phyloP scores from a whole-genome alignment of 1,140 invertebrate genomes.

The Bombus pyrosoma region DNA sequence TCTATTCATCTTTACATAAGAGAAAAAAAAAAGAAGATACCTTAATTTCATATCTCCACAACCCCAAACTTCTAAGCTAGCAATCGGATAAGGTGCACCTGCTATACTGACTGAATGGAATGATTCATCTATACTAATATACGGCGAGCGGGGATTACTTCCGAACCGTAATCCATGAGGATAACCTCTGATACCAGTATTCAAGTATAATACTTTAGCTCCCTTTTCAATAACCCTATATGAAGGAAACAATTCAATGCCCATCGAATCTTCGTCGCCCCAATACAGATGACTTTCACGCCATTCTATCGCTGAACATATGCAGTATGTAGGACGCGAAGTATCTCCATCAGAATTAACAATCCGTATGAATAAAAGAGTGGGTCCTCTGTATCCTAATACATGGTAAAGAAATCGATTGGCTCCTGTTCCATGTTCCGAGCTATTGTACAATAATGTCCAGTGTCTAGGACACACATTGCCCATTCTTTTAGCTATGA shows the following conservation, averaged over 20 bases:
- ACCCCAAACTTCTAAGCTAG: slow-evolving; percentile 90
- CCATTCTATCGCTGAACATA: slow-evolving; percentile 92
- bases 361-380: slow-evolving; percentile 88
- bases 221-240: slow-evolving; percentile 87
- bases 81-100: slow-evolving; percentile 83
- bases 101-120: slow-evolving; percentile 77
- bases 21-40: slow-evolving; percentile 45
- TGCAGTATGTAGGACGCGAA: slow-evolving; percentile 88
- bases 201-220: slow-evolving; percentile 91
- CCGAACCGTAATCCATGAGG: slow-evolving; percentile 92
- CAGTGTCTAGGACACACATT: slow-evolving; percentile 88
- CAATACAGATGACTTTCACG: slow-evolving; percentile 92
- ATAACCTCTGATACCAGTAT: slow-evolving; percentile 91
- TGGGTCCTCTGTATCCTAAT: slow-evolving; percentile 92
- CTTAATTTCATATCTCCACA: slow-evolving; percentile 88
- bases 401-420: slow-evolving; percentile 95
- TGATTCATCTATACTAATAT: slow-evolving; percentile 85
- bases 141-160: slow-evolving; percentile 88
- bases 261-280: slow-evolving; percentile 89
- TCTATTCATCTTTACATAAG: background rate
- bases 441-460: slow-evolving; percentile 92
- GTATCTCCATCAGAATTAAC: slow-evolving; percentile 77
- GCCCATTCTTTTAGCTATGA: slow-evolving; percentile 76
- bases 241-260: slow-evolving; percentile 91
- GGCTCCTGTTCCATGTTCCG: slow-evolving; percentile 91